Percentiles rank a stretch among this genome's conserved stretches.
Conservation (phyloP, 2,888 invertebrate species). For the Ceriagrion tenellum region DNA sequence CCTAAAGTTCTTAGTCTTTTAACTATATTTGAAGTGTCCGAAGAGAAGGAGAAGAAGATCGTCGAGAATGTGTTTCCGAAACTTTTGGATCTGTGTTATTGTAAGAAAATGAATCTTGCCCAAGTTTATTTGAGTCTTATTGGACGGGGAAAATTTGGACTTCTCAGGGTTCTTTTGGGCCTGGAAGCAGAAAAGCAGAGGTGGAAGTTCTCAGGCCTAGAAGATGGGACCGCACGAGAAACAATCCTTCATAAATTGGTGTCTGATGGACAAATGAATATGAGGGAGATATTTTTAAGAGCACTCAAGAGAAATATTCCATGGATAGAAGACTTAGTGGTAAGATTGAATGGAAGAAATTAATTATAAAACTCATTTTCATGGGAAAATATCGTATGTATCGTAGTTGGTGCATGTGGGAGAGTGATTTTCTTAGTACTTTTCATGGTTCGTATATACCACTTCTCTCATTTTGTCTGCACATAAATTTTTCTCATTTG, state of each 20-base stretch:
- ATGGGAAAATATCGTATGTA: neutral
- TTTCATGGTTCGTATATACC: too few species aligned
- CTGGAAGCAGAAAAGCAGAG: conserved; percentile 73
- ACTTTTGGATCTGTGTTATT: conserved; percentile 72
- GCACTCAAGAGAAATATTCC: conserved; percentile 73
- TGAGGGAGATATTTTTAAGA: conserved; percentile 74
- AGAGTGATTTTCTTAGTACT: too few species aligned
- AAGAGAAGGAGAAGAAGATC: conserved; percentile 73
- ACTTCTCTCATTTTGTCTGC: too few species aligned
- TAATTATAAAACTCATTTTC: neutral
- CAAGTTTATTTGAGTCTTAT: conserved; percentile 71
- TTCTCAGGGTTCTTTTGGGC: conserved; percentile 74
- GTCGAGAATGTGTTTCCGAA: conserved; percentile 74
- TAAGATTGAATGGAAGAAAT: conserved; percentile 71
- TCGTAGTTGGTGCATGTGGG: too few species aligned
- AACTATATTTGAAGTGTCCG: conserved; percentile 74
- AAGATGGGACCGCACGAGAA: conserved; percentile 71
- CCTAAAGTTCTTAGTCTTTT: conserved; percentile 74
- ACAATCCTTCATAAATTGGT: conserved; percentile 60
- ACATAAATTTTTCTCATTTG: too few species aligned
- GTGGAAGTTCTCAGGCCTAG: conserved; percentile 69
- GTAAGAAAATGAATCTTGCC: conserved; percentile 74
- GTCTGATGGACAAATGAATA: conserved; percentile 71
- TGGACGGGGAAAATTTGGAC: conserved; percentile 71
- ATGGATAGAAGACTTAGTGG: conserved; percentile 76